Evolutionary conservation across 2,888 invertebrate genomes (phyloP).

Genomic region (Drosophila hawaiiensis): DNA sequence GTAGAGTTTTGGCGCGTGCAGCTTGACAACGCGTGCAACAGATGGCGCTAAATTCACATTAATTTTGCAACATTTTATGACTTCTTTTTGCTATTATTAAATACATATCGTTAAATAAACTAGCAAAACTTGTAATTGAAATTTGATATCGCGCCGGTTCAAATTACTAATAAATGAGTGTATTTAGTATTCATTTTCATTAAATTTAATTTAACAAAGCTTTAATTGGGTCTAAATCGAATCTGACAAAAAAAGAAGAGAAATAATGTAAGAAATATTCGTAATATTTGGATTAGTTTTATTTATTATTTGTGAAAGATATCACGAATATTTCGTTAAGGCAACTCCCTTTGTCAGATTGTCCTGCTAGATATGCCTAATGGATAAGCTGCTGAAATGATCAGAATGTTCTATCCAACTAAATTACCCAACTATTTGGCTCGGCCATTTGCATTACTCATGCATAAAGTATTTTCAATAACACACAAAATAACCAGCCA

Average conservation of each 20-base stretch:
- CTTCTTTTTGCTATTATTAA: neutral
- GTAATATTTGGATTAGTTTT: neutral
- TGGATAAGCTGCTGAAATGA: neutral
- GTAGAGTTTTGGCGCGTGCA: conserved; percentile 46
- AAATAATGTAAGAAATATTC: neutral
- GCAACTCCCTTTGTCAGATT: neutral
- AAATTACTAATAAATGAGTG: neutral
- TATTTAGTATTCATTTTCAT: neutral
- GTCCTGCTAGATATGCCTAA: neutral
- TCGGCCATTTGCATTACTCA: conserved; percentile 28
- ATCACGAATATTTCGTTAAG: neutral
- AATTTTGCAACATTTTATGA: neutral
- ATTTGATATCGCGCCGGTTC: neutral
- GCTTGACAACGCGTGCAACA: conserved; percentile 40
- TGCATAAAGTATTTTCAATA: conserved; percentile 51
- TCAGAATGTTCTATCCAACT: neutral
- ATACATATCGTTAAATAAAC: neutral
- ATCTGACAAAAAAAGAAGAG: rapidly evolving
- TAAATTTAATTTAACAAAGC: neutral
- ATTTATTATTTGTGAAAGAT: neutral
- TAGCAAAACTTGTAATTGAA: neutral
- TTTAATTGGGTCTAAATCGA: neutral
- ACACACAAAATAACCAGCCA: conserved; percentile 47
- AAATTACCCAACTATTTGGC: neutral
- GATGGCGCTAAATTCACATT: conserved; percentile 55